Percentiles rank a stretch among this genome's conserved stretches.
phyloP scores from a whole-genome alignment of 2,797 vertebrate species.

The Nyctalus aviator region DNA sequence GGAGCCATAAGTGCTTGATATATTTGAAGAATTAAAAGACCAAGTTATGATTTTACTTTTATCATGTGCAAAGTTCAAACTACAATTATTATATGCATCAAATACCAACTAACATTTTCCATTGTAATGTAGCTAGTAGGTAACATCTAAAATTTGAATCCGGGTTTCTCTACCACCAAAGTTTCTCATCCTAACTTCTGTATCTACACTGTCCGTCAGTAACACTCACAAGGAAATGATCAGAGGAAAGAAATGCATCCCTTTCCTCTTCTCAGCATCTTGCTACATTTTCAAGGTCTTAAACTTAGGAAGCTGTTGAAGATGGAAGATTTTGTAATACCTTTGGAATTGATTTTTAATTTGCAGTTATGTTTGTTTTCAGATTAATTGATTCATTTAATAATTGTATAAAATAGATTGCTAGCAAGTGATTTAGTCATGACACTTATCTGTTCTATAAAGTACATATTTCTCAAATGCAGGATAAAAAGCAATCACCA shows the following conservation, averaged over 20 bases:
- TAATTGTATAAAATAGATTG: constrained; percentile 2
- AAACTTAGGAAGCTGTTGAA: background rate
- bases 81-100: constrained; percentile 6
- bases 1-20: background rate
- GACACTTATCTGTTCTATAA: background rate
- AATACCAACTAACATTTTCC: background rate
- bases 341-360: constrained; percentile 26
- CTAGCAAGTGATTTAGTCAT: background rate
- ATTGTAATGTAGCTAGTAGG: background rate
- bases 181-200: background rate
- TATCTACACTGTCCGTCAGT: background rate
- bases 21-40: constrained; percentile 16
- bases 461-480: background rate
- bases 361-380: background rate
- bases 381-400: constrained; percentile 31
- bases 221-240: background rate
- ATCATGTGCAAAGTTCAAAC: background rate
- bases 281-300: background rate
- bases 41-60: constrained; percentile 28
- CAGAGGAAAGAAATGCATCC: background rate
- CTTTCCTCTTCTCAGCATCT: background rate
- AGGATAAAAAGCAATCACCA: background rate
- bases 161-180: background rate
- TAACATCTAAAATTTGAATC: constrained; percentile 1
- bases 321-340: background rate